Evolutionary conservation across 2,888 invertebrate species (phyloP).

Genomic region (Blera fallax): DNA sequence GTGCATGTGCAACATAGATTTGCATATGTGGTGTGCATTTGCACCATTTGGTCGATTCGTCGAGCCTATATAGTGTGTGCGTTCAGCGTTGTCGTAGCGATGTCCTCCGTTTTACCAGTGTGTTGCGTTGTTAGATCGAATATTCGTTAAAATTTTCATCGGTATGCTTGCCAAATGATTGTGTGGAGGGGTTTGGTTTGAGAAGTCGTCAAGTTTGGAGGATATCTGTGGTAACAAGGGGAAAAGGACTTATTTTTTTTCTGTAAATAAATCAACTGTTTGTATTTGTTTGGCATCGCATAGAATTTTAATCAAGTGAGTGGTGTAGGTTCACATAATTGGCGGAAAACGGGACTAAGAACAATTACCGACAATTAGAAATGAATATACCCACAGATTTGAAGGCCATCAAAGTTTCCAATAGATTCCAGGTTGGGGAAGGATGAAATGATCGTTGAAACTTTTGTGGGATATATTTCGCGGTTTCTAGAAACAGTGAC

Average conservation of each 20-base stretch:
- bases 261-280: not conserved
- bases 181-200: not conserved
- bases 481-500: too few relatives aligned
- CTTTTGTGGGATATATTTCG: too few relatives aligned
- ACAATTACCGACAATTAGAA: not conserved
- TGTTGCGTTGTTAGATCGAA: slow-evolving; percentile 48
- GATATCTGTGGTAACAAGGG: not conserved
- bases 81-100: slow-evolving; percentile 44
- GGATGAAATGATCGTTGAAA: too few relatives aligned
- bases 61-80: not conserved
- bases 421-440: too few relatives aligned
- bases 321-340: not conserved
- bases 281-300: not conserved
- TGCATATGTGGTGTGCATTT: slow-evolving; percentile 61
- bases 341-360: not conserved
- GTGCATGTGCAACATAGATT: slow-evolving; percentile 42
- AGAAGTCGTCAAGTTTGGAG: not conserved
- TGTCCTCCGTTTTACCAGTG: slow-evolving; percentile 50
- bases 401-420: too few relatives aligned
- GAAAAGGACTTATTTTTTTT: not conserved
- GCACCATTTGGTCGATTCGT: slow-evolving; percentile 50
- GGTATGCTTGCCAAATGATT: slow-evolving; percentile 3
- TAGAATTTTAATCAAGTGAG: not conserved
- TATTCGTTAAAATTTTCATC: slow-evolving; percentile 36
- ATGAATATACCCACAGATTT: too few relatives aligned